Evolutionary conservation across 2,888 invertebrate species (phyloP), one percentile per base, ranked within the genome.

Genomic region (Pinctada fucata): DNA sequence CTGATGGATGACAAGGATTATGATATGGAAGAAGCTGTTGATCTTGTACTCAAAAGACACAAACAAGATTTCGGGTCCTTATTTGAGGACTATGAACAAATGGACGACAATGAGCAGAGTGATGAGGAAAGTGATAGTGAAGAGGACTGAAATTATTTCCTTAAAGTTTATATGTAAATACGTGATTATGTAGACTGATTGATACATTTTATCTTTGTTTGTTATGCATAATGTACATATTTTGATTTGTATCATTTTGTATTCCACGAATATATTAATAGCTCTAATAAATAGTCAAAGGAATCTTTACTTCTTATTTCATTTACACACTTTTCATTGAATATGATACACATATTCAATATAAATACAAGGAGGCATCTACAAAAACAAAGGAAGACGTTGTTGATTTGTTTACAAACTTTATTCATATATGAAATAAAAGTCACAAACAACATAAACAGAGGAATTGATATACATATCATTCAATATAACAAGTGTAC

Each of bases 11-110:
- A 70, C 8, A 50, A 50, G n/a, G 13, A n/a, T 13, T 49, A 6
- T 8, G 6, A 47, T 16, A 16, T 70, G 6, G 50, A 70, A 10
- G 50, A 50, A 6, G 70, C 70, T 3, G 16, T 13, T 10, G 48
- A 47, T 2, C 49, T 70, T 49, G n/a, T 70, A n/a, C 6, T 70
- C 4, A 70, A 50, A 45, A 70, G n/a, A 50, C 48, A 70, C n/a
- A 70, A 45, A 50, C 16, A 48, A 16, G 13, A 49, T 8, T 70
- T 70, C 50, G 51, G 50, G 13, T 16, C 48, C 48, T 50, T 70
- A 6, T 50, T 70, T 2, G 70, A 70, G 8, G 5, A 70, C n/a
- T 47, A 70, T 1, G 50, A 50, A 8, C 2, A 48, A 13, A 13
- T 16, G 6, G 13, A 13, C 3, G 50, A 50, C 8, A 50, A 50